phyloP scores from a whole-genome alignment of 2,797 vertebrate genomes.

The Muraenolepis orangiensis region DNA sequence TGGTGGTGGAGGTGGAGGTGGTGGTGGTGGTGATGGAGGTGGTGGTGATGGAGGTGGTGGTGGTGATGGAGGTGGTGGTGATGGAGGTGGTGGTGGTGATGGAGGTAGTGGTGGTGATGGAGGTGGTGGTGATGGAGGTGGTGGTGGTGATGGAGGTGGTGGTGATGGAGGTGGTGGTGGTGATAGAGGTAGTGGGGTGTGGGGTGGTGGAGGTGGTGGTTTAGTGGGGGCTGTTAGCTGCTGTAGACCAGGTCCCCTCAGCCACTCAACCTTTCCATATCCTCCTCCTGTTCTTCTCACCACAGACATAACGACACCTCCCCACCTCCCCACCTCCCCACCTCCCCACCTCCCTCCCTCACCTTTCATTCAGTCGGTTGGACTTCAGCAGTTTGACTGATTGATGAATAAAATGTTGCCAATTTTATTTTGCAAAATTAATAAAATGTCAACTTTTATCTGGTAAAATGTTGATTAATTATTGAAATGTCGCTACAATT shows the following conservation, averaged over 20 bases:
- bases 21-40: slow-evolving; percentile 24
- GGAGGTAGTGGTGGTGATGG: no score
- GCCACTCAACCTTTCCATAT: slow-evolving; percentile 39
- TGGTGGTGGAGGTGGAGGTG: no score
- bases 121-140: slow-evolving; percentile 12
- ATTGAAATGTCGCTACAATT: background rate
- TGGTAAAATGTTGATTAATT: background rate
- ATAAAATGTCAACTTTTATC: background rate
- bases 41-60: background rate
- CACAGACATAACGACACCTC: background rate
- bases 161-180: no score
- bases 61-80: no score
- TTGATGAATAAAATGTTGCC: background rate
- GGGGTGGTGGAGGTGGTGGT: background rate
- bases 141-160: background rate
- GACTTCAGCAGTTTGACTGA: background rate
- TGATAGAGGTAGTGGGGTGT: no score
- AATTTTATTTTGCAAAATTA: background rate
- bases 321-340: no score
- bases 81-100: background rate
- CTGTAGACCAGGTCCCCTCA: slow-evolving; percentile 26
- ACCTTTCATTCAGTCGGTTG: background rate
- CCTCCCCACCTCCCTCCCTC: no score
- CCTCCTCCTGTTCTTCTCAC: slow-evolving; percentile 23
- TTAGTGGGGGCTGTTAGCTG: slow-evolving; percentile 23